These are phyloP conservation scores for Sebastes iracundus DNA, from an alignment of 2,797 vertebrate species.

Conservation along the genomic window DNA sequence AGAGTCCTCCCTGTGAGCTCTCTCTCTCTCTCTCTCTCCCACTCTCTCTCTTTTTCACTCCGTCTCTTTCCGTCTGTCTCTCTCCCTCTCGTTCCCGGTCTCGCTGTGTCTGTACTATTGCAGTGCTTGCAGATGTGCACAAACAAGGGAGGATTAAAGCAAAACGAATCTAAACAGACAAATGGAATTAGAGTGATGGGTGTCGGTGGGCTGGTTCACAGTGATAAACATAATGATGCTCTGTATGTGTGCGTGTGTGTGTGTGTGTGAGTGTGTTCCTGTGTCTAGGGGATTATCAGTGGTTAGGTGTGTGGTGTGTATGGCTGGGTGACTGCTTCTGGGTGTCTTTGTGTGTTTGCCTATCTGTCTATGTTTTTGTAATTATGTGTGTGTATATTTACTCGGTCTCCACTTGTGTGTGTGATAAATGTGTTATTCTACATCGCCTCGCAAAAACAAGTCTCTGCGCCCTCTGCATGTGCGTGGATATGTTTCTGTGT, in stretches of 20 bases:
- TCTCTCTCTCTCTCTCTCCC: conserved; percentile 14
- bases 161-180: conserved; percentile 88
- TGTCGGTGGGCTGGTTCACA: conserved; percentile 85
- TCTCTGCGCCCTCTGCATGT: conserved; percentile 48
- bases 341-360: conserved; percentile 84
- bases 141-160: conserved; percentile 87
- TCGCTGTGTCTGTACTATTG: conserved; percentile 69
- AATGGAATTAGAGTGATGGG: conserved; percentile 88
- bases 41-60: background rate
- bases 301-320: conserved; percentile 82
- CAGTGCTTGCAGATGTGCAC: conserved; percentile 84
- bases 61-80: background rate
- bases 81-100: conserved; percentile 43
- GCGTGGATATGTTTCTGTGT: conserved; percentile 36
- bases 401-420: conserved; percentile 71
- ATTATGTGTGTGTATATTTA: conserved; percentile 85
- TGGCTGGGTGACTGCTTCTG: conserved; percentile 85
- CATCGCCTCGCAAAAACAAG: conserved; percentile 60
- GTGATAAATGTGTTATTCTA: conserved; percentile 74
- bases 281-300: conserved; percentile 84
- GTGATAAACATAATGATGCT: conserved; percentile 87
- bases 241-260: conserved; percentile 72
- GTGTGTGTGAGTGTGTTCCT: conserved; percentile 65
- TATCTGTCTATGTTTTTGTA: conserved; percentile 85
- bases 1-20: conserved; percentile 61